Conservation (phyloP, 1,140 invertebrate genomes). For the Bombus consobrinus region DNA sequence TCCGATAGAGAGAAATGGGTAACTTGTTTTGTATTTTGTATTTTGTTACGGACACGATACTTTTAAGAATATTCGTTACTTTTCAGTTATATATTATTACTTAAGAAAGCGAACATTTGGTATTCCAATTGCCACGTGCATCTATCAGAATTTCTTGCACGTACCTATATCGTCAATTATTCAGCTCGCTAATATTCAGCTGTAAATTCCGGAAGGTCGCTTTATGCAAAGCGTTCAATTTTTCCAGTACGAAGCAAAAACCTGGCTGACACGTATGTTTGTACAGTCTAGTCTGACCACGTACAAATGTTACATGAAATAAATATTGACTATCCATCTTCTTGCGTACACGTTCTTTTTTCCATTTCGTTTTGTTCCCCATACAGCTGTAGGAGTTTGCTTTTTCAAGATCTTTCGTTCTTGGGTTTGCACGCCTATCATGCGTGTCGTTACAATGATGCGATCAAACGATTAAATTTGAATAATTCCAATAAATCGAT, state of each 20-base stretch:
- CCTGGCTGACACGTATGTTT: slow-evolving; percentile 17
- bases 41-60: too few relatives aligned
- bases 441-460: too few relatives aligned
- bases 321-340: slow-evolving; percentile 62
- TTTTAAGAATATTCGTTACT: neutral
- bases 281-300: slow-evolving; percentile 61
- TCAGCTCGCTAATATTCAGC: slow-evolving; percentile 67
- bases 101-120: slow-evolving; percentile 52
- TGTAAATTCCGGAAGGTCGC: slow-evolving; percentile 65
- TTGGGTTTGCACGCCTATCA: too few relatives aligned
- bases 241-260: slow-evolving; percentile 48
- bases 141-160: slow-evolving; percentile 74
- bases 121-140: slow-evolving; percentile 70
- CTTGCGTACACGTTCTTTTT: neutral
- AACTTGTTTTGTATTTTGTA: too few relatives aligned
- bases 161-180: slow-evolving; percentile 58
- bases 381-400: too few relatives aligned
- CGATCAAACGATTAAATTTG: neutral
- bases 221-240: slow-evolving; percentile 75
- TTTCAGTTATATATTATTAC: neutral
- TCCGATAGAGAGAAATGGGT: neutral
- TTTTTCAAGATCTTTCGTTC: too few relatives aligned
- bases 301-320: slow-evolving; percentile 65
- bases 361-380: slow-evolving; percentile 14
- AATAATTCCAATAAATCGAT: neutral